Conservation (phyloP, 2,113 vertebrate species). For the Xiphias gladius region DNA sequence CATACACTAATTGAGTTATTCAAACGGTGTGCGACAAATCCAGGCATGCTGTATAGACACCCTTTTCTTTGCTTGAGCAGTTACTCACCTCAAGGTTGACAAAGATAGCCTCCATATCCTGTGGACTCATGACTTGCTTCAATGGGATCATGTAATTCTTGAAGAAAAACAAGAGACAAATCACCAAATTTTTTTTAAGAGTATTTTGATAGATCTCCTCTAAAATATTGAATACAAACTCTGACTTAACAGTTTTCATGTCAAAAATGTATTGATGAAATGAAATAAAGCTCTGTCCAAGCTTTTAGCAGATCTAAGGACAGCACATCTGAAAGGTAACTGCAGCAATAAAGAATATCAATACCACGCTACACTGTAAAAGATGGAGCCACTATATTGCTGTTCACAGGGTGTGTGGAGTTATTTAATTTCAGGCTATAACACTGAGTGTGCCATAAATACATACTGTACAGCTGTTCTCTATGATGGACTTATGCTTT, state of each 20-base stretch:
- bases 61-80: background rate
- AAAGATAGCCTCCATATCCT: conserved; percentile 94
- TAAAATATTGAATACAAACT: background rate
- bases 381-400: background rate
- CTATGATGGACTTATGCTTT: background rate
- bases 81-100: conserved; percentile 94
- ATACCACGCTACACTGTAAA: conserved; percentile 4
- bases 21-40: conserved; percentile 16
- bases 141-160: conserved; percentile 97
- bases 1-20: conserved; percentile 47
- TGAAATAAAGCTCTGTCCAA: background rate
- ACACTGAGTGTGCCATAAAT: conserved; percentile 8
- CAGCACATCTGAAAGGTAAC: conserved; percentile 3
- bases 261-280: background rate
- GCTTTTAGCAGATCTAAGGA: conserved; percentile 33
- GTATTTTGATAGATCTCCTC: background rate
- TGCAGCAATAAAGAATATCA: conserved; percentile 26
- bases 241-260: background rate
- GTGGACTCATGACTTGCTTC: conserved; percentile 89
- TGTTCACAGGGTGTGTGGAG: background rate
- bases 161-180: conserved; percentile 37
- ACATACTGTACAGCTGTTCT: conserved; percentile 2
- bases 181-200: background rate
- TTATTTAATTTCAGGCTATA: conserved; percentile 3
- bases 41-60: background rate